Conservation (phyloP, 2,888 invertebrate genomes). For the Drosophila demipolita region DNA sequence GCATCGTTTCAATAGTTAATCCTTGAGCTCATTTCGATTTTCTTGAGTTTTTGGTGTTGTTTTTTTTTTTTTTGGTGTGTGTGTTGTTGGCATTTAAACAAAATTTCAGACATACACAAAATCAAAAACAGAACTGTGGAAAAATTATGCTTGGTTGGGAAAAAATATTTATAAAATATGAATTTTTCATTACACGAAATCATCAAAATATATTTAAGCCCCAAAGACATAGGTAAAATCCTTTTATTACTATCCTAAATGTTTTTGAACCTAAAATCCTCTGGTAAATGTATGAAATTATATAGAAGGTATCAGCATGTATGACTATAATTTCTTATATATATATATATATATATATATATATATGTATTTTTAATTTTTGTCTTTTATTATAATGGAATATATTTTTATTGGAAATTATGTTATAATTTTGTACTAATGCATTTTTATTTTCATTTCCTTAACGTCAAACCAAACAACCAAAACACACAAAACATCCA, state of each 20-base stretch:
- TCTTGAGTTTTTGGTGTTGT: not conserved
- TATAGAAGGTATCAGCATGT: conserved; percentile 1
- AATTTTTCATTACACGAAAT: not conserved
- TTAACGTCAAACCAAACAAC: conserved; percentile 6
- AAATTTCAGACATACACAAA: not conserved
- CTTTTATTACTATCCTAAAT: not conserved
- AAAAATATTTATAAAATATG: not conserved
- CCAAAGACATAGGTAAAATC: not conserved
- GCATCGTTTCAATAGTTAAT: conserved; percentile 21
- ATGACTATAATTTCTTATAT: not conserved
- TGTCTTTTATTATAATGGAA: not conserved
- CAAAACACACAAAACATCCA: conserved; percentile 14
- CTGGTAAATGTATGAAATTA: not conserved
- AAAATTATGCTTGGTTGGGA: not conserved
- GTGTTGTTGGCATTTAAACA: not conserved
- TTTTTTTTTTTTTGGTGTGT: not conserved
- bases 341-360: not conserved
- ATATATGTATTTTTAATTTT: not conserved
- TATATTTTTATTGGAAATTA: conserved; percentile 1
- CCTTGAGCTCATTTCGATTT: not conserved
- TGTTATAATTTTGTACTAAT: conserved; percentile 32
- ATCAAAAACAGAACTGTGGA: not conserved
- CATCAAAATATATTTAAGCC: not conserved
- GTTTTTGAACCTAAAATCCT: not conserved
- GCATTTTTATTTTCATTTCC: conserved; percentile 16